phyloP scores from a whole-genome alignment of 2,797 vertebrate genomes.

The Macrochelys suwanniensis region DNA sequence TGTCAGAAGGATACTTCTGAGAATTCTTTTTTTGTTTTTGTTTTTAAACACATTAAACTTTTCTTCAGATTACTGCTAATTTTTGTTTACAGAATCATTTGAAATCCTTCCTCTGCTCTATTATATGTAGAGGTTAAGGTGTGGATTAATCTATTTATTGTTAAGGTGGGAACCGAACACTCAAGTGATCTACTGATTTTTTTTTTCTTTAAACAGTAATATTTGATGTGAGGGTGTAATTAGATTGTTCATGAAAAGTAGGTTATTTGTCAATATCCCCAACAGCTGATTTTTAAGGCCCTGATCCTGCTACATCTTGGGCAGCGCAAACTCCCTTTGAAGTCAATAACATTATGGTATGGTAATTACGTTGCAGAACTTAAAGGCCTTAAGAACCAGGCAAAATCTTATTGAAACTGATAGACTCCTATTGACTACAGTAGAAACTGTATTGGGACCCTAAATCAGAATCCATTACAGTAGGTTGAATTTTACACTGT shows the following conservation, averaged over 20 bases:
- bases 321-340: background rate
- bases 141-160: constrained; percentile 6
- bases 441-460: background rate
- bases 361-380: background rate
- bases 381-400: background rate
- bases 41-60: constrained; percentile 12
- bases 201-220: background rate
- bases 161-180: constrained; percentile 1
- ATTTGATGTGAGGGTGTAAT: background rate
- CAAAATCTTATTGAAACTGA: background rate
- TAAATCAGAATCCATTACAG: constrained; percentile 1
- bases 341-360: constrained; percentile 1
- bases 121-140: background rate
- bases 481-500: constrained; percentile 33
- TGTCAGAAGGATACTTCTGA: constrained; percentile 33
- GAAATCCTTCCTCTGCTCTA: accelerated
- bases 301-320: background rate
- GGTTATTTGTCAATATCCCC: background rate
- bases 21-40: background rate
- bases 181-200: background rate
- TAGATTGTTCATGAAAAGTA: background rate
- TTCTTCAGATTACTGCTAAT: constrained; percentile 11
- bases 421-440: background rate
- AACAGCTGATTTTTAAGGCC: background rate
- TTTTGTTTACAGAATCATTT: constrained; percentile 32